Evolutionary conservation across 2,888 invertebrate species (phyloP).

Genomic region (Scaptodrosophila latifasciaeformis): DNA sequence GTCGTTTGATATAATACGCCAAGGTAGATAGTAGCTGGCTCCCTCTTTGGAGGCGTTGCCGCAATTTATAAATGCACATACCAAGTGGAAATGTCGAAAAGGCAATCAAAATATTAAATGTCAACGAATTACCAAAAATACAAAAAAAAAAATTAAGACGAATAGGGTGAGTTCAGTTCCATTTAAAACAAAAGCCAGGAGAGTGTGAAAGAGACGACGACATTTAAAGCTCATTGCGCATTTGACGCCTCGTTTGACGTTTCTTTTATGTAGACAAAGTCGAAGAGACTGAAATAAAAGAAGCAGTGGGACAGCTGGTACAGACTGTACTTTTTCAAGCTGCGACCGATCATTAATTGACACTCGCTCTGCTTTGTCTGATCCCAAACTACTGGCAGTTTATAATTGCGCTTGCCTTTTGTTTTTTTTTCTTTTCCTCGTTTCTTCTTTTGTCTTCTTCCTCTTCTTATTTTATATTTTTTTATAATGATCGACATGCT

Average conservation of each 20-base stretch:
- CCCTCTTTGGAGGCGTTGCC: constrained; percentile 51
- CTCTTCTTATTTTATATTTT: constrained; percentile 1
- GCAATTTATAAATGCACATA: constrained; percentile 55
- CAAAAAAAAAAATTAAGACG: constrained; percentile 8
- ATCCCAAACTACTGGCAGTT: constrained; percentile 27
- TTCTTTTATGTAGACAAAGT: constrained; percentile 53
- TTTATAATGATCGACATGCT: constrained; percentile 24
- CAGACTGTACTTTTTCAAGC: constrained; percentile 7
- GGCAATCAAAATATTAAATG: too few relatives aligned
- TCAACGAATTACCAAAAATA: constrained; percentile 29
- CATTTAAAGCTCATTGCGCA: constrained; percentile 69
- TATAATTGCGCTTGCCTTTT: constrained; percentile 24
- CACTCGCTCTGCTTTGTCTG: constrained; percentile 26
- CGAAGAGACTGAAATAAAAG: neutral
- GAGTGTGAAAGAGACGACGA: constrained; percentile 54
- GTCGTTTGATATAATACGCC: neutral
- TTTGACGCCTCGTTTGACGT: constrained; percentile 69
- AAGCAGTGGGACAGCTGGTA: neutral
- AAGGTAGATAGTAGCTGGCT: too few relatives aligned
- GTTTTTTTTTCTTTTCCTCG: too few relatives aligned
- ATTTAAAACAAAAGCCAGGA: constrained; percentile 55
- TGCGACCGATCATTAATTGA: constrained; percentile 53
- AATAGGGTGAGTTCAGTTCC: too few relatives aligned
- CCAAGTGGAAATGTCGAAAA: too few relatives aligned
- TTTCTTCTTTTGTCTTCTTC: neutral